Evolutionary conservation across 2,113 vertebrate species (phyloP).

Genomic region (Symphodus melops): DNA sequence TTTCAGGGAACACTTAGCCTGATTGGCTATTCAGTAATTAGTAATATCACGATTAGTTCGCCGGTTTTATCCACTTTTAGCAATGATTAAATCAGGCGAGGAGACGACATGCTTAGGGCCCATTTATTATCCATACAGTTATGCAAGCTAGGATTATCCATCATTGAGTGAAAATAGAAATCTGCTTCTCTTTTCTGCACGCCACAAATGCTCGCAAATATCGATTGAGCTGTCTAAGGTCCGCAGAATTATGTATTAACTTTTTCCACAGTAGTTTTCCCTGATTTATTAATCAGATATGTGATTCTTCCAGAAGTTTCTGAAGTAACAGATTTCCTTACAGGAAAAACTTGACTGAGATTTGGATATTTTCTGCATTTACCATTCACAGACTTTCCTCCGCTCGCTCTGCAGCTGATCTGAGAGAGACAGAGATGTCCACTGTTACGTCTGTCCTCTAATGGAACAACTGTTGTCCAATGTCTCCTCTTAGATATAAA

Average conservation of each 20-base stretch:
- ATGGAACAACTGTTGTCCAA: no score
- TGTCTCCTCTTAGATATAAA: no score
- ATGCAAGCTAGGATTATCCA: conserved; percentile 65
- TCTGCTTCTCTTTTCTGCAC: conserved; percentile 39
- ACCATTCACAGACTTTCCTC: no score
- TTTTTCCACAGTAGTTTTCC: conserved; percentile 20
- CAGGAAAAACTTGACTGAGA: no score
- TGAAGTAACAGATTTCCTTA: no score
- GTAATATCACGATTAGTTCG: conserved; percentile 74
- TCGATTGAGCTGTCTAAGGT: conserved; percentile 58
- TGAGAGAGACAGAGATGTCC: no score
- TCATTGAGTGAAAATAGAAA: conserved; percentile 73
- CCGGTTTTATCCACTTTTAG: conserved; percentile 70
- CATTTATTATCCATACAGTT: conserved; percentile 67
- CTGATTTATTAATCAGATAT: conserved; percentile 35
- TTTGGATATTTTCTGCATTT: no score
- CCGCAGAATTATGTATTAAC: conserved; percentile 52
- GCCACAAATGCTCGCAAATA: conserved; percentile 53
- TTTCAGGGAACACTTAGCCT: conserved; percentile 72
- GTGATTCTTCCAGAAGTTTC: background rate
- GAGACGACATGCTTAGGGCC: conserved; percentile 34
- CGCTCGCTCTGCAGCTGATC: no score
- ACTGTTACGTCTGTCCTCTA: no score
- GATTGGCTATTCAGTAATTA: conserved; percentile 77
- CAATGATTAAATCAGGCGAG: conserved; percentile 73